Evolutionary conservation across 2,888 invertebrate species (phyloP), one percentile per base, ranked within the genome.

Genomic region (Bugulina stolonifera): DNA sequence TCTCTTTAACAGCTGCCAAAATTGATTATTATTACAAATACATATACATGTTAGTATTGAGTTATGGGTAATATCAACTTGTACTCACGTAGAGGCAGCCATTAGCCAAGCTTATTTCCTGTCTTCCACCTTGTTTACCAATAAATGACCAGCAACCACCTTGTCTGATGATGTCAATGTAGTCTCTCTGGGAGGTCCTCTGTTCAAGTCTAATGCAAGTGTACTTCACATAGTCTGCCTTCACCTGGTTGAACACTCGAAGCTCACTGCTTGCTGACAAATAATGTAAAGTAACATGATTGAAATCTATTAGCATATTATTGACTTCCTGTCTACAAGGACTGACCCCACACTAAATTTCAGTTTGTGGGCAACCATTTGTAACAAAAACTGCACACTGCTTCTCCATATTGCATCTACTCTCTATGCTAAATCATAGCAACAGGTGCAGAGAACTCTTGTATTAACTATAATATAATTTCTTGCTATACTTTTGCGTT

Each of bases 1-100:
- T n/a, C n/a, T n/a, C n/a, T n/a, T n/a, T n/a, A n/a, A n/a, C n/a
- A n/a, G n/a, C n/a, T n/a, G n/a, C n/a, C n/a, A n/a, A n/a, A n/a
- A n/a, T n/a, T n/a, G n/a, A n/a, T n/a, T n/a, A n/a, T n/a, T n/a
- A n/a, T n/a, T n/a, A n/a, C n/a, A n/a, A n/a, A n/a, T n/a, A n/a
- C n/a, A n/a, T n/a, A n/a, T n/a, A n/a, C n/a, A n/a, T n/a, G n/a
- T n/a, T n/a, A n/a, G n/a, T n/a, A n/a, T n/a, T n/a, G n/a, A n/a
- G n/a, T n/a, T n/a, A n/a, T n/a, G n/a, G n/a, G n/a, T n/a, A n/a
- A n/a, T n/a, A n/a, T n/a, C n/a, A n/a, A n/a, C n/a, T n/a, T n/a
- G n/a, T n/a, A 43, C 43, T 64, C 32, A 64, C 64, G 3, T 27
- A 29, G 34, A 27, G 25, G n/a, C 64, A 64, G 10, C 64, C 64